Evolutionary conservation across 2,888 invertebrate genomes (phyloP).

Genomic region (Philaethria dido): DNA sequence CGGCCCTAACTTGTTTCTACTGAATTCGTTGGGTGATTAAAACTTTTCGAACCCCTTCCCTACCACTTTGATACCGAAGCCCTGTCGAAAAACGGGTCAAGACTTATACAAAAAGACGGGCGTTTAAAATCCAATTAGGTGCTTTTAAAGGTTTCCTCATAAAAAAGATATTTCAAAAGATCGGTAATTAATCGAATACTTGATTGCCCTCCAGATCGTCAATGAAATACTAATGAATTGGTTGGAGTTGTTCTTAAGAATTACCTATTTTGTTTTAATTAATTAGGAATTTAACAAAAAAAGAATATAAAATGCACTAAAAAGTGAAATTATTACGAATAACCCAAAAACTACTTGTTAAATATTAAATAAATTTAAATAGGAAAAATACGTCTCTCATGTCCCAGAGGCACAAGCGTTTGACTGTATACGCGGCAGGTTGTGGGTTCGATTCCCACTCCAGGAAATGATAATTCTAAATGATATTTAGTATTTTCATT

Average conservation of each 20-base stretch:
- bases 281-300: neutral
- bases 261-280: neutral
- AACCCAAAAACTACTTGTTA: no score
- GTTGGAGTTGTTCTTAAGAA: neutral
- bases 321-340: no score
- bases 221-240: conserved; percentile 19
- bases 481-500: no score
- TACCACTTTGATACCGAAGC: conserved; percentile 32
- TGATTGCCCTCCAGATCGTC: conserved; percentile 21
- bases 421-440: no score
- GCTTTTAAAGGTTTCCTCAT: conserved; percentile 40
- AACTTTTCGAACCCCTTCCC: conserved; percentile 34
- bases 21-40: conserved; percentile 34
- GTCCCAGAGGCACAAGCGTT: no score
- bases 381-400: no score
- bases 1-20: conserved; percentile 33
- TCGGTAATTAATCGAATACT: conserved; percentile 33
- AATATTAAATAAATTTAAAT: no score
- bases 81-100: conserved; percentile 41
- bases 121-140: conserved; percentile 42
- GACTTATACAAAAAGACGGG: conserved; percentile 32
- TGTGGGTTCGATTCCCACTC: no score
- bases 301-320: no score
- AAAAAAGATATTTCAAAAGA: conserved; percentile 35
- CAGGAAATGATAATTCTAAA: no score